Base-by-base conservation (phyloP, 2,797 vertebrate species). In the Chelidonichthys spinosus region DNA sequence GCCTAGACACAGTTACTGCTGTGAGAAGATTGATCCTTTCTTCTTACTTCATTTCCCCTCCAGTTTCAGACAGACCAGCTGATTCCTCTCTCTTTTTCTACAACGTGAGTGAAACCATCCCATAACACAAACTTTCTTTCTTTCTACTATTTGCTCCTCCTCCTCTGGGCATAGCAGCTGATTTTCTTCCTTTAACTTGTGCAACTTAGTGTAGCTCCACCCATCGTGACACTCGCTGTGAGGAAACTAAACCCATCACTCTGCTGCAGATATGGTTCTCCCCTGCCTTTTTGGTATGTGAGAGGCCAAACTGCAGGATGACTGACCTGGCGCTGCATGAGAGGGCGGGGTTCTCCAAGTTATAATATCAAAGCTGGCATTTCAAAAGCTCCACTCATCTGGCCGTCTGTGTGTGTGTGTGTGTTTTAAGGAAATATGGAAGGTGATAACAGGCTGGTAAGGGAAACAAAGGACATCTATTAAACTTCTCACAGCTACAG, bases 141-240 rank as follows among this genome's bases (percentile, higher is more conserved):
- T 63, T 50, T 76, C 49, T 66, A 66, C 40, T 49, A 33, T 61
- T 40, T 6, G 35, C 82, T 62, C 67, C 83, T 78, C 85, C 54
- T 72, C 39, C 37, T 53, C 50, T 25, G 68, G 74, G 49, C 33
- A 59, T 59, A 87, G 72, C 73, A 87, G 80, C 72, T 50, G 70
- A 84, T 68, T 69, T 82, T 76, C 72, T 63, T 84, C 74, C 66
- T 83, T 85, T 69, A 74, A 88, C 82, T 83, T 74, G 66, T 77
- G 66, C 53, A 60, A 85, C 73, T 64, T 60, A 14, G 32, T 55
- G 56, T 49, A 50, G 82, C 90, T 85, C 90, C 88, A 11, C 87
- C 90, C 73, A 68, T 66, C 11, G 52, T 52, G 76, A 60, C 69
- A 35, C 37, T 52, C 61, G 6, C 52, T 33, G 52, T 44, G 53